These are phyloP conservation scores for Psittacula cyanocephala DNA, from an alignment of 2,113 vertebrate species.

Conservation along the genomic window DNA sequence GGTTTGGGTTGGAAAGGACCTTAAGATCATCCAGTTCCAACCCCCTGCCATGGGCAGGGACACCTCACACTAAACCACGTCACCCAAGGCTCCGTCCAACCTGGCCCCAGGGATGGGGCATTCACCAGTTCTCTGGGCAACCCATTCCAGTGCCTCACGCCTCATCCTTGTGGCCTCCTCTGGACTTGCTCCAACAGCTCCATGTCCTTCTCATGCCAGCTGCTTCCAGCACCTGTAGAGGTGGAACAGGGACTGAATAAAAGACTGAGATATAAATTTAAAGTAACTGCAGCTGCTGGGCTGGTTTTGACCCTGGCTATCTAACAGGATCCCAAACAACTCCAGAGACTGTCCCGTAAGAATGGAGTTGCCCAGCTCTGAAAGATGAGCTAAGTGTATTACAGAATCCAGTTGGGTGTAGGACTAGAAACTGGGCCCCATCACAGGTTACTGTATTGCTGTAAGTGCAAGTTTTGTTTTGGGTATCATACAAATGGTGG, in stretches of 20 bases:
- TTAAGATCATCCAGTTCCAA: too few relatives aligned
- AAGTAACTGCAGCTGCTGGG: neutral
- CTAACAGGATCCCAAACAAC: neutral
- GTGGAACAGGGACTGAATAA: neutral
- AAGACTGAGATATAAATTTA: neutral
- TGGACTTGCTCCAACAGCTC: neutral
- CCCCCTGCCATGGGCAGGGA: too few relatives aligned
- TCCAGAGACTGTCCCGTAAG: neutral
- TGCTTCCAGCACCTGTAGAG: neutral
- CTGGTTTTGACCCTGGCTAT: neutral
- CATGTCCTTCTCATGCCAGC: neutral
- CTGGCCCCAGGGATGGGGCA: neutral
- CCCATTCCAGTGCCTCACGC: neutral
- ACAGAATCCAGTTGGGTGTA: neutral
- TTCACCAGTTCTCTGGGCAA: neutral
- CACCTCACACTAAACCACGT: neutral
- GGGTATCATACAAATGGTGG: fast-evolving
- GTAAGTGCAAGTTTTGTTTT: neutral
- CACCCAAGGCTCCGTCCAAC: neutral
- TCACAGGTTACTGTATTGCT: neutral
- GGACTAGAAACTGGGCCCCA: neutral
- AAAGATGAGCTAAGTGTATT: neutral
- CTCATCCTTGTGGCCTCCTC: neutral
- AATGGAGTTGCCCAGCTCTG: neutral
- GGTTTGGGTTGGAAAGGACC: too few relatives aligned